A percentile compares a stretch with the other conserved stretches of the same genome.
Conservation (phyloP, 2,797 vertebrate genomes). For the Schizothorax lantsangensis region DNA sequence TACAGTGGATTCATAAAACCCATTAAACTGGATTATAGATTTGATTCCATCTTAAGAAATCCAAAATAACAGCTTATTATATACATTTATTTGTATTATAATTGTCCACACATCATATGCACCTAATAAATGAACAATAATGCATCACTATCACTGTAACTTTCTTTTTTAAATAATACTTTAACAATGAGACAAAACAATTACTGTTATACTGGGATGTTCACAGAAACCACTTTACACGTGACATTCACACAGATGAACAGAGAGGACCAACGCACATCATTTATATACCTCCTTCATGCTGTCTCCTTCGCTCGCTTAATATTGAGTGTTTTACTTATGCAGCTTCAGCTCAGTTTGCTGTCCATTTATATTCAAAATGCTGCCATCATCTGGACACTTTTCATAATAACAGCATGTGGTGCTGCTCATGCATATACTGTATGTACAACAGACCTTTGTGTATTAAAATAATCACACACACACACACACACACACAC, state of each 20-base stretch:
- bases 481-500: too few relatives aligned
- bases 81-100: neutral
- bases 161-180: neutral
- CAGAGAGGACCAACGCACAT: too few relatives aligned
- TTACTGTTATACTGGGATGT: neutral
- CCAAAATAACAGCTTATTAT: neutral
- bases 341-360: neutral
- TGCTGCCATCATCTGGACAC: neutral
- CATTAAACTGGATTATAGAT: neutral
- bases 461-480: too few relatives aligned
- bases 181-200: neutral
- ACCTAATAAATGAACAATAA: neutral
- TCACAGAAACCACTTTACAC: neutral
- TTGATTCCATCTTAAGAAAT: neutral
- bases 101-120: neutral
- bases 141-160: neutral
- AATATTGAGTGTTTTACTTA: too few relatives aligned
- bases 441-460: too few relatives aligned
- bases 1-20: neutral
- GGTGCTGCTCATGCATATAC: too few relatives aligned
- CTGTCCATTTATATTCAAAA: neutral
- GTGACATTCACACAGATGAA: too few relatives aligned
- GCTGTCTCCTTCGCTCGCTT: too few relatives aligned
- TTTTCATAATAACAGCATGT: neutral
- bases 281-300: neutral